A percentile compares a stretch with the other conserved stretches of the same genome.
Conservation (phyloP, 2,113 vertebrate species). For the Micronisus gabar region DNA sequence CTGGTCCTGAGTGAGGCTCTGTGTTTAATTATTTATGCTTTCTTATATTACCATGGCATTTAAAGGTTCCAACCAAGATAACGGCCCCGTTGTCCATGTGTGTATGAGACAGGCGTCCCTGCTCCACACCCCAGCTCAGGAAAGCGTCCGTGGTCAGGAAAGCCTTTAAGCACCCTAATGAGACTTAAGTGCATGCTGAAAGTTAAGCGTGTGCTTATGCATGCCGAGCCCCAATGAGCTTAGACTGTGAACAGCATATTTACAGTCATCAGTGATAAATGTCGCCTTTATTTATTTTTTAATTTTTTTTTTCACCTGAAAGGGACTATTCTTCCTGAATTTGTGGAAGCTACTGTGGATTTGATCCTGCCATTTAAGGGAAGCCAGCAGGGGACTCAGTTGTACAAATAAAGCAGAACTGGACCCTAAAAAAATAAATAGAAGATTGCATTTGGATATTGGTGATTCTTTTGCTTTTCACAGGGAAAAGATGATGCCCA, state of each 20-base stretch:
- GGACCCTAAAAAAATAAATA: conserved; percentile 19
- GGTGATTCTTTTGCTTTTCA: not conserved
- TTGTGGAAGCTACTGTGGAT: conserved; percentile 50
- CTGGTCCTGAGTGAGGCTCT: conserved; percentile 16
- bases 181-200: conserved; percentile 60
- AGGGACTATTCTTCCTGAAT: conserved; percentile 36
- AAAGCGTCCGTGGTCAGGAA: conserved; percentile 32
- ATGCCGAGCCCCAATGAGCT: not conserved
- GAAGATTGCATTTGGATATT: not conserved
- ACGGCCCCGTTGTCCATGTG: not conserved
- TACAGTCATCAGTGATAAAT: conserved; percentile 50
- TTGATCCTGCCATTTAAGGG: conserved; percentile 39
- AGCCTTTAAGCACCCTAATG: conserved; percentile 54
- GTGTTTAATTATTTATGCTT: conserved; percentile 58
- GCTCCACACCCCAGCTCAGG: conserved; percentile 10
- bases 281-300: conserved; percentile 46
- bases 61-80: conserved; percentile 1
- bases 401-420: conserved; percentile 36
- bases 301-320: conserved; percentile 1
- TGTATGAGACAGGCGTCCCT: not conserved
- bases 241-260: conserved; percentile 27
- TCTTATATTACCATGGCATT: not conserved
- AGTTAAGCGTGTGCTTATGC: conserved; percentile 46
- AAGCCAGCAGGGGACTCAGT: conserved; percentile 46
- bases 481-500: not conserved